Evolutionary conservation across 2,888 invertebrate species (phyloP), one percentile per base, ranked within the genome.

Genomic region (Sarcophaga rosellei): DNA sequence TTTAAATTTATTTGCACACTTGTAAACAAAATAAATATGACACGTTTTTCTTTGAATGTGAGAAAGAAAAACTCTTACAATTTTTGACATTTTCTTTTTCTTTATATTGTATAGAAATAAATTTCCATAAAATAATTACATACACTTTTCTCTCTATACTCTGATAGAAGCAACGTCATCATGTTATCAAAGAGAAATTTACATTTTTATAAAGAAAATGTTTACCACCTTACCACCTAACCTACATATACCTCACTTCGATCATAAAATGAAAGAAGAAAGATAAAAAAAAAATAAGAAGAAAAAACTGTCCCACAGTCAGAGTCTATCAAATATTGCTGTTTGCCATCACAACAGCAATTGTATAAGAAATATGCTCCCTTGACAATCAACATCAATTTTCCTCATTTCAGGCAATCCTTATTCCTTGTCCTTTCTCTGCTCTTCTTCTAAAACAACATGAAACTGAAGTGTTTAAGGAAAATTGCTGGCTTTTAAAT

Each of bases 111-210:
- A 53, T 53, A 53, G 17, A 53, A 53, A 53, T 17, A 47, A 47
- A 47, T 47, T 47, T 47, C 15, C 47, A 77, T 68, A 61, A 68
- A 66, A 66, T 20, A 61, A 75, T 17, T 47, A 20, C 44, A 57
- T n/a, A 70, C 15, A 70, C 47, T 47, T 62, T 15, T 53, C 15
- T 53, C 17, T 53, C 53, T 53, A 3, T 53, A 17, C 47, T 53
- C 5, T 62, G 20, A 44, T 70, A 69, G 20, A 44, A 76, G 76
- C 78, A 83, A 70, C 63, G n/a, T n/a, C 65, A 57, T 77, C 76
- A 57, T 61, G 68, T 59, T 47, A 79, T 70, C 70, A 65, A 75
- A 75, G 70, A 25, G 44, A 84, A 84, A 84, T 79, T 84, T 84
- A 78, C 74, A 83, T 83, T 69, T 83, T 69, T 77, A 77, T 83